A percentile compares a stretch with the other conserved stretches of the same genome.
These are phyloP conservation scores for Oryzias dopingdopingensis DNA, from an alignment of 2,797 vertebrate genomes.

Conservation along the genomic window DNA sequence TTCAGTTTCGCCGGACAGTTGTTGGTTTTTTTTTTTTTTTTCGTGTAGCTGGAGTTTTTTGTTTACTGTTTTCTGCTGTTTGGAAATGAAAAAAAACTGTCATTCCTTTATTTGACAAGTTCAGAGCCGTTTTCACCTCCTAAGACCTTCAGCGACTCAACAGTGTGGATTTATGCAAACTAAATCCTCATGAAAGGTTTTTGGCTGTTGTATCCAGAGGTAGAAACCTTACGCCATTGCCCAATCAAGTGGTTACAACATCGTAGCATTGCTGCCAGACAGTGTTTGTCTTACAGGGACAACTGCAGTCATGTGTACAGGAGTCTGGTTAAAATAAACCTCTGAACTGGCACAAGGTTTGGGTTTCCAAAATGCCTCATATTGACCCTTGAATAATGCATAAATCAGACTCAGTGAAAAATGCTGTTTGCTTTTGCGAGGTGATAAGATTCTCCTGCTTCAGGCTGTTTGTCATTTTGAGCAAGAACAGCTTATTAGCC, in stretches of 20 bases:
- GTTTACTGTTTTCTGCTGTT: conserved; percentile 9
- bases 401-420: conserved; percentile 24
- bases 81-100: conserved; percentile 2
- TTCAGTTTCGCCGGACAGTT: conserved; percentile 19
- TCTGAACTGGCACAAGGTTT: conserved; percentile 16
- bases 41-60: conserved; percentile 5
- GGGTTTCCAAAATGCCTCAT: conserved; percentile 23
- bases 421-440: conserved; percentile 24
- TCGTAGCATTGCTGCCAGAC: conserved; percentile 2
- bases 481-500: conserved; percentile 28
- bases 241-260: neutral
- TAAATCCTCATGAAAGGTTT: conserved; percentile 35
- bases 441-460: conserved; percentile 30
- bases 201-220: conserved; percentile 6
- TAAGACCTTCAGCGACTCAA: conserved; percentile 25
- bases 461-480: conserved; percentile 35
- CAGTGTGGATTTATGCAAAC: conserved; percentile 23
- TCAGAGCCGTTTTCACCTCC: conserved; percentile 20
- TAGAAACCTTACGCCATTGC: conserved; percentile 2
- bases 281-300: conserved; percentile 10
- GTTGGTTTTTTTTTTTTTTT: too few relatives aligned
- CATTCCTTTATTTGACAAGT: conserved; percentile 17
- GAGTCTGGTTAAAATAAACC: conserved; percentile 22
- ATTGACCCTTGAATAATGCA: conserved; percentile 45
- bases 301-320: conserved; percentile 12